phyloP scores from a whole-genome alignment of 2,888 invertebrate species.

The Hypomecis atomaria region DNA sequence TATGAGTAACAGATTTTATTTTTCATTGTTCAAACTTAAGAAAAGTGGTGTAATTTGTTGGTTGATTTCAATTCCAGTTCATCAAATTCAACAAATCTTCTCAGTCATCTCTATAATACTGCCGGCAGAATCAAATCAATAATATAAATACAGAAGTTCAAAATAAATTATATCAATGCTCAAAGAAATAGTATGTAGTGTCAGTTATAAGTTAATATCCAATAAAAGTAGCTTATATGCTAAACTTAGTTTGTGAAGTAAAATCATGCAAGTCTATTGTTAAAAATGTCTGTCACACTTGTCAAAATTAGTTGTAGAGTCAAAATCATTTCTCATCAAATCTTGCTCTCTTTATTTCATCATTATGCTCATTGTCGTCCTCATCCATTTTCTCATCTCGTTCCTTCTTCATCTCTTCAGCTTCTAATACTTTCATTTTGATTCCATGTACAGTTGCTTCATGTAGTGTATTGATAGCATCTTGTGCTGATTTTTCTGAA shows the following conservation, averaged over 20 bases:
- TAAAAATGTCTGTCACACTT: conserved; percentile 7
- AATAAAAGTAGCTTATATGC: neutral
- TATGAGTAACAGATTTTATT: no score
- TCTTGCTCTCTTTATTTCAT: conserved; percentile 65
- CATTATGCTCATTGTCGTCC: conserved; percentile 53
- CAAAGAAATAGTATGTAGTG: neutral
- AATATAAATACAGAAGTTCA: neutral
- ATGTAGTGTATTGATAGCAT: conserved; percentile 89
- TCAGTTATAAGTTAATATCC: no score
- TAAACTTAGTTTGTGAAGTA: neutral
- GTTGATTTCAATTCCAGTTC: no score
- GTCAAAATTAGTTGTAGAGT: neutral
- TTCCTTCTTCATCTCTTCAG: conserved; percentile 88
- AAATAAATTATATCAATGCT: neutral
- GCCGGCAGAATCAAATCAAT: no score
- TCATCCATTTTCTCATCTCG: conserved; percentile 56
- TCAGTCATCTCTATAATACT: no score
- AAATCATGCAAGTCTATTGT: conserved; percentile 8
- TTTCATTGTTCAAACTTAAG: no score
- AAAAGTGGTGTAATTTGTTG: no score
- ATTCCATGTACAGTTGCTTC: conserved; percentile 93
- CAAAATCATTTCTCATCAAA: conserved; percentile 42
- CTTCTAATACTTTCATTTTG: conserved; percentile 93
- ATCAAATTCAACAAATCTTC: neutral
- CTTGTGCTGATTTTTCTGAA: conserved; percentile 89